Percentiles rank a stretch among this genome's conserved stretches.
Evolutionary conservation across 2,888 invertebrate genomes (phyloP).

Genomic region (Coecobrya sp.): DNA sequence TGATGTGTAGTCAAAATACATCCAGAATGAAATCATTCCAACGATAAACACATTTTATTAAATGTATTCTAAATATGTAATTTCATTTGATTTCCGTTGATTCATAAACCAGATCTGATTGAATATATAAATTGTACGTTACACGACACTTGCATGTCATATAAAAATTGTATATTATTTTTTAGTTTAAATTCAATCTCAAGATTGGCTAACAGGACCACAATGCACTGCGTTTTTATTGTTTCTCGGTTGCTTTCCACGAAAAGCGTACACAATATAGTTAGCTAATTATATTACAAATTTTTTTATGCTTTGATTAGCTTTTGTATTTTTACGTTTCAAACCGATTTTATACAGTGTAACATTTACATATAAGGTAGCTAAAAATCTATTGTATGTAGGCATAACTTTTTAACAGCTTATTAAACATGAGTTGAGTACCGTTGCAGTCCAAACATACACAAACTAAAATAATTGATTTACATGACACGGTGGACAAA

Average conservation of each 20-base stretch:
- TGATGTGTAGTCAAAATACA: too few relatives aligned
- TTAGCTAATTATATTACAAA: neutral
- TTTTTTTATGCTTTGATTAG: neutral
- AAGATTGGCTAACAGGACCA: too few relatives aligned
- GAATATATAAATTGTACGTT: too few relatives aligned
- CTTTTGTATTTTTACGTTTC: neutral
- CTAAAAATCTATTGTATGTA: slow-evolving; percentile 25
- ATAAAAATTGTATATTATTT: too few relatives aligned
- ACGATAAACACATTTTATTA: neutral
- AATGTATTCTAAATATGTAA: neutral
- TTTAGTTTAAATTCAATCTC: too few relatives aligned
- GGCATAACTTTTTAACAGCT: neutral
- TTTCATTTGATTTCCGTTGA: neutral
- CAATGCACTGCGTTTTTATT: neutral
- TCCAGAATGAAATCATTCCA: neutral
- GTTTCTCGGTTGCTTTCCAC: neutral
- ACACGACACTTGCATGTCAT: too few relatives aligned
- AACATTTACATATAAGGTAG: slow-evolving; percentile 58
- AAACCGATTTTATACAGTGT: slow-evolving; percentile 61
- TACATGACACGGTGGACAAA: neutral
- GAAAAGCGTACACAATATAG: slow-evolving; percentile 12
- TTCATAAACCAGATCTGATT: neutral
- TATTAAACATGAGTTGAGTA: neutral
- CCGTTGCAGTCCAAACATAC: slow-evolving; percentile 10
- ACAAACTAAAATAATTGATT: slow-evolving; percentile 8